Conservation (phyloP, 2,113 vertebrate genomes). For the Trachemys scripta region DNA sequence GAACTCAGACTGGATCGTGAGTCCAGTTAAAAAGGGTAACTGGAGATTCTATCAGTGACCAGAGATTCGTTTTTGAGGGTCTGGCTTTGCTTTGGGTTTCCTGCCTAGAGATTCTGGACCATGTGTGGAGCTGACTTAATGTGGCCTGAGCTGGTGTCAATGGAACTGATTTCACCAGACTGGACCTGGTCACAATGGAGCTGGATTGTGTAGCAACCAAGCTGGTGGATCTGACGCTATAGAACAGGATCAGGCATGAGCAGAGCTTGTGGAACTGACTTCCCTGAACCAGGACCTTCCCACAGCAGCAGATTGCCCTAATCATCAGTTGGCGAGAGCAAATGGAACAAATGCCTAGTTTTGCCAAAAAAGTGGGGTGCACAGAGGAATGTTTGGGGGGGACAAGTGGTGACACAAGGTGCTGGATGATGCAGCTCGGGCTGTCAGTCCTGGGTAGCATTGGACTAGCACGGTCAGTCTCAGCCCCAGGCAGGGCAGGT, state of each 20-base stretch:
- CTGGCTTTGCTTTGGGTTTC: neutral
- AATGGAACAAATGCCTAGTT: too few relatives aligned
- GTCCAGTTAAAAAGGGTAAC: accelerated
- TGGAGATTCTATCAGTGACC: neutral
- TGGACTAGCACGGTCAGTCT: too few relatives aligned
- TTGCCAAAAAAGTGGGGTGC: too few relatives aligned
- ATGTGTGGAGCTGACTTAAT: neutral
- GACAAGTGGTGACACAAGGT: too few relatives aligned
- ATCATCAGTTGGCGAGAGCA: too few relatives aligned
- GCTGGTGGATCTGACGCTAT: neutral
- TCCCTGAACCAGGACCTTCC: too few relatives aligned
- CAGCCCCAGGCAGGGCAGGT: too few relatives aligned
- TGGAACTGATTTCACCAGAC: neutral
- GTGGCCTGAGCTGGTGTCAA: neutral
- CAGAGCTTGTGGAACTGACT: neutral
- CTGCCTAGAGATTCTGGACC: neutral
- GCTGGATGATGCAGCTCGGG: too few relatives aligned
- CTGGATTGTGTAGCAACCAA: neutral
- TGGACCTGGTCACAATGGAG: neutral
- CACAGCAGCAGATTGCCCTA: neutral
- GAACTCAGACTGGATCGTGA: neutral
- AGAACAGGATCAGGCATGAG: too few relatives aligned
- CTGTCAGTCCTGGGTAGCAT: too few relatives aligned
- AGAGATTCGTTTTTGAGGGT: neutral
- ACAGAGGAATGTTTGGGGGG: too few relatives aligned